Evolutionary conservation across 2,113 vertebrate species (phyloP).

Genomic region (Galbula dea): DNA sequence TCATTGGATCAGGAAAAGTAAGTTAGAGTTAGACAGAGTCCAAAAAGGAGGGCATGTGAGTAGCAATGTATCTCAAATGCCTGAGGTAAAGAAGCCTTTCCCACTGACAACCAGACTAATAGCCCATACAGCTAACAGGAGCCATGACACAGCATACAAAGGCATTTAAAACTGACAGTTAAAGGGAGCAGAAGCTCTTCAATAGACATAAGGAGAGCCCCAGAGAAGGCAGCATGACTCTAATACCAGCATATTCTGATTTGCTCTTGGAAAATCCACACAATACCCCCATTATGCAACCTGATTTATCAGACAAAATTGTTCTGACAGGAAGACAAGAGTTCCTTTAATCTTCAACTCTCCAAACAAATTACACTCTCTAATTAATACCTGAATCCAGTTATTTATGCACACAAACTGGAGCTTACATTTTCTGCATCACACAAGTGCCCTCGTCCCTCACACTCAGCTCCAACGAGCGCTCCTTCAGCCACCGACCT

Average conservation of each 20-base stretch:
- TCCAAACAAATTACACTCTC: background rate
- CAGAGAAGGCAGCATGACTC: background rate
- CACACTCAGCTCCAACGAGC: background rate
- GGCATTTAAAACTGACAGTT: background rate
- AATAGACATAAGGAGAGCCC: background rate
- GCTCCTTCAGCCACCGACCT: background rate
- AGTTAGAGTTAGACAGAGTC: conserved; percentile 39
- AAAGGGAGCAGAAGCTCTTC: background rate
- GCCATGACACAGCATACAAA: background rate
- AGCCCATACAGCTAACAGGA: background rate
- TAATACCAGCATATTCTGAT: background rate
- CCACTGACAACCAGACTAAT: background rate
- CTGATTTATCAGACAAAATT: background rate
- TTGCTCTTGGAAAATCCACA: background rate
- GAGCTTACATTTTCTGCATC: background rate
- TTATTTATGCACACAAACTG: background rate
- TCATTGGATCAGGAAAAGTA: conserved; percentile 4
- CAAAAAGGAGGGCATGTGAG: background rate
- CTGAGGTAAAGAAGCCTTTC: background rate
- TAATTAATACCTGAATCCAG: background rate
- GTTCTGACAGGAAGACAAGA: background rate
- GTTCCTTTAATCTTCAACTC: background rate
- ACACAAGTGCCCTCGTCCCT: background rate
- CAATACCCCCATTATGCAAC: background rate
- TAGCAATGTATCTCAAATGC: background rate